Conservation (phyloP, 1,140 invertebrate species). For the Hormaphis cornu region DNA sequence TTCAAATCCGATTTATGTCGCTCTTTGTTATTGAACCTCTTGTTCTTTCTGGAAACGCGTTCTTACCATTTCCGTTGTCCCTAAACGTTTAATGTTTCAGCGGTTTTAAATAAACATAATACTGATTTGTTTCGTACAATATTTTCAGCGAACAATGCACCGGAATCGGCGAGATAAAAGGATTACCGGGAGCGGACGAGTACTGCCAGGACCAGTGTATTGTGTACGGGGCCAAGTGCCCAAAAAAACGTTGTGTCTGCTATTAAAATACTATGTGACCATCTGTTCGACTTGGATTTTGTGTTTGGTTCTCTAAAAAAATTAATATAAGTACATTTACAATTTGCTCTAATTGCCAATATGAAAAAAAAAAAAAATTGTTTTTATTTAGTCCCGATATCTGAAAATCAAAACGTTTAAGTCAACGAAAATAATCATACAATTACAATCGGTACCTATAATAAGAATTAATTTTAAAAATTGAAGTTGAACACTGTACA, state of each 20-base stretch:
- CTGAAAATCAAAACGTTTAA: too few species aligned
- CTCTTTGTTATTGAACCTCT: too few species aligned
- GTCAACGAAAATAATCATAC: neutral
- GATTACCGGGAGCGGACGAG: conserved; percentile 61
- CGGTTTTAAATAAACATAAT: too few species aligned
- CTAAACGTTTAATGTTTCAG: too few species aligned
- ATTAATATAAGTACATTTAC: neutral
- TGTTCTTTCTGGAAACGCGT: too few species aligned
- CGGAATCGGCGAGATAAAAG: conserved; percentile 63
- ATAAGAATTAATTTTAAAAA: too few species aligned
- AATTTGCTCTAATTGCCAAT: conserved; percentile 8
- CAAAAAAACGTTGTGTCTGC: conserved; percentile 60
- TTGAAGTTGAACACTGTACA: too few species aligned
- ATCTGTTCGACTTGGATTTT: conserved; percentile 1
- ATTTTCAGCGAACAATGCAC: conserved; percentile 61
- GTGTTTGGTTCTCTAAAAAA: neutral
- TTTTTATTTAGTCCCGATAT: neutral
- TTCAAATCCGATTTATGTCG: too few species aligned
- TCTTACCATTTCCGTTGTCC: too few species aligned
- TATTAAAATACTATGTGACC: too few species aligned
- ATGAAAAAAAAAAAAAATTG: neutral
- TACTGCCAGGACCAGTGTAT: conserved; percentile 75
- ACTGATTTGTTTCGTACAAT: too few species aligned
- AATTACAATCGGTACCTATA: neutral
- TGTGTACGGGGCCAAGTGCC: conserved; percentile 59